Evolutionary conservation across 2,113 vertebrate species (phyloP), one percentile per base, ranked within the genome.

Genomic region (Scartelaos histophorus): DNA sequence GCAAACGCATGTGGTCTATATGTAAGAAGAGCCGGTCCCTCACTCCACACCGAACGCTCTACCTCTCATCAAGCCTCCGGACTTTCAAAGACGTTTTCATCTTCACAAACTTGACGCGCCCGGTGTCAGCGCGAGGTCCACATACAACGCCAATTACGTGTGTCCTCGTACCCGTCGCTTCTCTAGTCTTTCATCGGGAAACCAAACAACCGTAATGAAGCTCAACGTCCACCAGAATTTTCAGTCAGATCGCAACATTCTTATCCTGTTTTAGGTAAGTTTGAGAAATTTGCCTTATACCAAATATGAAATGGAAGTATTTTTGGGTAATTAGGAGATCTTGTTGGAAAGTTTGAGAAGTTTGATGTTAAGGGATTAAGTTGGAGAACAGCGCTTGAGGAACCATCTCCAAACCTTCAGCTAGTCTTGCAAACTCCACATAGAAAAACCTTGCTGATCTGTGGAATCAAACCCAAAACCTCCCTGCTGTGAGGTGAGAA

Each of bases 121-220:
- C 77, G 13, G 70, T 54, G 51, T 54, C 51, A 54, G n/a, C 3
- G 51, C 51, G 19, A 10, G 73, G 66, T 83, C 86, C 78, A 66
- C 78, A 82, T 72, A 47, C 15, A 67, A 69, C 54, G 66, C 81
- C 87, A 83, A 84, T 89, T 80, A 89, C 73, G 78, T 75, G 6
- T n/a, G 2, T 93, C 92, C 93, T 70, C 92, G 94, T 95, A 93
- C 95, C 94, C 51, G 93, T 92, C 90, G 89, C 91, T 94, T 94
- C 94, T 94, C 94, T 89, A 93, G 79, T 94, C 94, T 92, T 92
- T 91, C 90, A 93, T 91, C 91, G 91, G 57, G 35, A 83, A 90
- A 89, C 83, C 86, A 90, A 90, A 90, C 78, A 69, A 17, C 68
- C 58, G 84, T 90, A 93, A 92, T 87, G 89, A 91, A 85, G 88